Base-by-base conservation (phyloP, 30 jellyfish, hydroid and myxozoan genomes). In the Aurelia sp. region DNA sequence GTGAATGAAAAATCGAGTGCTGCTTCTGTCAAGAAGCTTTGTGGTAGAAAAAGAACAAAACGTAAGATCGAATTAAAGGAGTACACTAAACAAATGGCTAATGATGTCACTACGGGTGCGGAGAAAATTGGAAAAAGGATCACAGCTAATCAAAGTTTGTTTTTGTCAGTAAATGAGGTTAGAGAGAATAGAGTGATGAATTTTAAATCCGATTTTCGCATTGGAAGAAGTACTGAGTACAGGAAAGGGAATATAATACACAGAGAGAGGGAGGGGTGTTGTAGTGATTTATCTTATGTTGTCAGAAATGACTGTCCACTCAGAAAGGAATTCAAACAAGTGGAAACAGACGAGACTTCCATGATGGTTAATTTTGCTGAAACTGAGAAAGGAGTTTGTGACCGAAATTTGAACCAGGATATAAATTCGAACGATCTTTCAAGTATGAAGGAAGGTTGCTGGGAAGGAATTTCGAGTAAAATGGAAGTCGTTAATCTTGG, bases 41-140 rank as follows among this genome's bases (percentile, higher is more conserved):
- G 63, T 15, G 68, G 78, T 21, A 47, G 33, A 59, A 21, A 13
- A 12, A 59, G 69, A 59, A 18, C 69, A 59, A 59, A 59, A 9
- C 16, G 55, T 44, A 44, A 44, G 69, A 59, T 38, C 10, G 73
- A n/a, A 16, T 17, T 4, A 63, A 78, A 33, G 3, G 61, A 66
- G 17, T 47, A 27, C 10, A 16, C 72, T 38, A 16, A 41, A 62
- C 72, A 17, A n/a, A 11, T 16, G 22, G 52, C 15, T 18, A 11
- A 38, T 64, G 89, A 64, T 78, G 89, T 78, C 89, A 78, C 24
- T 19, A 51, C 27, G 80, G 87, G 89, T 18, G 89, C 41, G 89
- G 89, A 78, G 53, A n/a, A 78, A 78, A 19, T 44, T 24, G 66
- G 48, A 20, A 24, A 40, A 20, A 73, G 21, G 52, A 17, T 15